These are phyloP conservation scores for Nibea albiflora DNA, from an alignment of 2,113 vertebrate genomes.

Conservation along the genomic window DNA sequence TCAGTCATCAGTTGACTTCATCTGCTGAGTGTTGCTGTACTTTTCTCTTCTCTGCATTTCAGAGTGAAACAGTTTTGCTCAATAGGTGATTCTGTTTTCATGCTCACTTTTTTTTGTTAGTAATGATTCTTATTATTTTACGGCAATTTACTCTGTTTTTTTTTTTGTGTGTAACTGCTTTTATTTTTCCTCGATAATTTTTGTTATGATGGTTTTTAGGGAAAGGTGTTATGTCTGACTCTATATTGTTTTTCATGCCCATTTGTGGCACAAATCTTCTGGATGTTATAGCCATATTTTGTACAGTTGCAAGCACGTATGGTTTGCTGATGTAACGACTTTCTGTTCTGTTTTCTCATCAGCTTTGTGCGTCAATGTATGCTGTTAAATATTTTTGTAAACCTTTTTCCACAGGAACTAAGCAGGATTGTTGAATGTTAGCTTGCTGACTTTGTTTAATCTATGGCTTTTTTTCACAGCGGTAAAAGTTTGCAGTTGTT, in stretches of 20 bases:
- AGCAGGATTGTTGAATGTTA: neutral
- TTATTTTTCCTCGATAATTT: neutral
- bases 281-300: neutral
- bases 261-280: too few species aligned
- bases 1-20: slow-evolving; percentile 34
- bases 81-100: slow-evolving; percentile 34
- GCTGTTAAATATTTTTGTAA: neutral
- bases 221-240: neutral
- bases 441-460: neutral
- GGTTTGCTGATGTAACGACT: neutral
- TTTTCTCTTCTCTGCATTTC: slow-evolving; percentile 13
- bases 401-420: slow-evolving; percentile 4
- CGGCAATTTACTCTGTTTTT: neutral
- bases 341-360: slow-evolving; percentile 48
- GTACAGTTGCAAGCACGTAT: neutral
- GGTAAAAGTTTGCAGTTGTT: neutral
- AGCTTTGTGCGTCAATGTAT: neutral
- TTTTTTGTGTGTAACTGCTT: neutral
- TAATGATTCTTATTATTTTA: neutral
- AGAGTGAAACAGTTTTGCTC: slow-evolving; percentile 13
- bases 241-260: neutral
- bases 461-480: neutral
- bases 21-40: slow-evolving; percentile 14
- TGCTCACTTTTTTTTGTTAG: neutral
- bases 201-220: neutral